Evolutionary conservation across 2,888 invertebrate genomes (phyloP), one percentile per base, ranked within the genome.

Genomic region (Dasypolia templi): DNA sequence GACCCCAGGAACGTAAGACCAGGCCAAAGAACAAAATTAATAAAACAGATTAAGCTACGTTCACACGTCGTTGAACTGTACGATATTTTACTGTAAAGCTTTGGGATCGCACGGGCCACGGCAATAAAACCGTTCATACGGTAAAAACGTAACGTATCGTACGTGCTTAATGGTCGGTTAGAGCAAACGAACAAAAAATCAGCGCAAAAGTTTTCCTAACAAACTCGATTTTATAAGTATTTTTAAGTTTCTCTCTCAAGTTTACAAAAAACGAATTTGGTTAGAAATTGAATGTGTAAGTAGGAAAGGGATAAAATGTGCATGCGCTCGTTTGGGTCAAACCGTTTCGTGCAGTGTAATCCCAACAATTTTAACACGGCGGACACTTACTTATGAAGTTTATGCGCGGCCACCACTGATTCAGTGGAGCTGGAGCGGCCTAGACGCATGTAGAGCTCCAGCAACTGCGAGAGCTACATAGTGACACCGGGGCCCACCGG

Each of bases 401-500:
- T 19, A 58, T 59, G 32, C 32, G 22, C 6, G 17, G 46, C 12
- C 26, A 55, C n/a, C 26, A 35, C 26, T 77, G 14, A 2, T 19
- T 14, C 11, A 49, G 26, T 32, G 32, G 26, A 51, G 42, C n/a
- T 58, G 44, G 35, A 56, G 61, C 32, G 42, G 29, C 19, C 26
- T 26, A n/a, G 42, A 17, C 7, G 14, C 22, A 51, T 53, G 26
- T 29, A 42, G 9, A 68, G 49, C 55, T 62, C 70, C 69, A 69
- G 55, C 39, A 55, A 14, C 26, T 44, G 26, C 0, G n/a, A 14
- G 49, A 75, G 71, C 46, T 79, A 77, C 80, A 64, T 22, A 17
- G 17, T 26, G 11, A 53, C 22, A 12, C 58, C 14, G 0, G 73
- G n/a, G 17, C 39, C 58, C 14, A 55, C 26, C 0, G 59, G 58